Conservation (phyloP, 2,888 invertebrate species). For the Onthophagus sagittarius region DNA sequence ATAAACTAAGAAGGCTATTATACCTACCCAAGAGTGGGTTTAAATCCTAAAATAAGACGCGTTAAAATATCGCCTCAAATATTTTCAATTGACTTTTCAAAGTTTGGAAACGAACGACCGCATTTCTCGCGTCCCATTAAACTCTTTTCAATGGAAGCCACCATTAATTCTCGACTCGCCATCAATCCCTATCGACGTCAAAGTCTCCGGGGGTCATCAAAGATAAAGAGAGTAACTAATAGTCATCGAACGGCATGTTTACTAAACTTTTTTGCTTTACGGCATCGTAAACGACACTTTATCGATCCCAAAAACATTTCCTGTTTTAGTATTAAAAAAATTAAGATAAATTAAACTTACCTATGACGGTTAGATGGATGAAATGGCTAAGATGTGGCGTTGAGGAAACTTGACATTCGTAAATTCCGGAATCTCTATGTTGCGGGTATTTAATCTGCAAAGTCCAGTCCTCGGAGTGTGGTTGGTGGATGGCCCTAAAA, state of each 20-base stretch:
- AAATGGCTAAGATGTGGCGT: conserved; percentile 91
- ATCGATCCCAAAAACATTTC: background rate
- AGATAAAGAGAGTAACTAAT: background rate
- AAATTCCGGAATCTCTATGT: conserved; percentile 83
- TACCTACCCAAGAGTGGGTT: background rate
- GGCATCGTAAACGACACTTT: background rate
- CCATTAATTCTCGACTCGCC: background rate
- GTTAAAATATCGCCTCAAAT: background rate
- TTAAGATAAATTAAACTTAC: conserved; percentile 57
- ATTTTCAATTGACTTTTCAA: background rate
- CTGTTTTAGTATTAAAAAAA: background rate
- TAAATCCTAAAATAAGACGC: background rate
- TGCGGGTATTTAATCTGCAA: conserved; percentile 90
- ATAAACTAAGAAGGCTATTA: background rate
- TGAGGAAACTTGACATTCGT: conserved; percentile 93
- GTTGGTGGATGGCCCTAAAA: conserved; percentile 81
- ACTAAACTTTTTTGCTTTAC: background rate
- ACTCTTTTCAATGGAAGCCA: background rate
- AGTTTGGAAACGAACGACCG: background rate
- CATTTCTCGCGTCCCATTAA: background rate
- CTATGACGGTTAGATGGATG: conserved; percentile 85
- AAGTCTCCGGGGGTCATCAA: background rate
- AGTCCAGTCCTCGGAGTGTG: conserved; percentile 87
- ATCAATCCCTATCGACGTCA: background rate
- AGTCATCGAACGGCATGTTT: background rate